These are phyloP conservation scores for Nothobranchius kuhntae DNA, from an alignment of 2,113 vertebrate genomes.

Conservation along the genomic window DNA sequence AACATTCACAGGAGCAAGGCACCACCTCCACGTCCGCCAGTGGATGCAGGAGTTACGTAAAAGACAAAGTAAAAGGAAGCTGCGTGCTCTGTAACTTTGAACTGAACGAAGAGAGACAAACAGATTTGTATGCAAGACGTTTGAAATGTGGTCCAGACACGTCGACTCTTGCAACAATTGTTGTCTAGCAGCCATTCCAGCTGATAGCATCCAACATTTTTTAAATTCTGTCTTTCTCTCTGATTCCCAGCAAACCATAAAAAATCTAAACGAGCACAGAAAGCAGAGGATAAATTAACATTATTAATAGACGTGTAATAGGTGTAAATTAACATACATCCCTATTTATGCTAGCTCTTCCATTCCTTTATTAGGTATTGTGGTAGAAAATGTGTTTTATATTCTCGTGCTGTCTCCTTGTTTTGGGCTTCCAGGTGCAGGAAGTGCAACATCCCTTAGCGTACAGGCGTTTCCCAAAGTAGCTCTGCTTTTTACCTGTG, in stretches of 20 bases:
- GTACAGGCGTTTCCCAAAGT: conserved; percentile 60
- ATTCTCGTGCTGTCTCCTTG: conserved; percentile 3
- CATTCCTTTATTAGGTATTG: not conserved
- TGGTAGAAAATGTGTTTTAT: not conserved
- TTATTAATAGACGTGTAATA: conserved; percentile 1
- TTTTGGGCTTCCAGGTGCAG: conserved; percentile 59
- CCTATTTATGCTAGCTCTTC: conserved; percentile 9
- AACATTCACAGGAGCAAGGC: conserved; percentile 32
- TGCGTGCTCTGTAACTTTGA: conserved; percentile 23
- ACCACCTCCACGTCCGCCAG: conserved; percentile 43
- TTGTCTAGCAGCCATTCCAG: not conserved
- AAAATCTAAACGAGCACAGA: not conserved
- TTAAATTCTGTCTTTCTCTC: not conserved
- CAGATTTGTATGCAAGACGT: conserved; percentile 36
- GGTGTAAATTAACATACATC: conserved; percentile 20
- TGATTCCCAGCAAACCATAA: not conserved
- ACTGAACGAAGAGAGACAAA: conserved; percentile 3
- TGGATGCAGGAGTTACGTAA: conserved; percentile 32
- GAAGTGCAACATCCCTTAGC: conserved; percentile 67
- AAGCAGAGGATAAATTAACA: not conserved
- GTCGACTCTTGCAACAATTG: conserved; percentile 8
- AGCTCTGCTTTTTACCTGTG: conserved; percentile 37
- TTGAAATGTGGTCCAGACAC: conserved; percentile 30
- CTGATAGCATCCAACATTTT: not conserved
- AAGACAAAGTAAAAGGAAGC: conserved; percentile 21